phyloP scores from a whole-genome alignment of 2,113 vertebrate species.

The Eudorcas thomsonii region DNA sequence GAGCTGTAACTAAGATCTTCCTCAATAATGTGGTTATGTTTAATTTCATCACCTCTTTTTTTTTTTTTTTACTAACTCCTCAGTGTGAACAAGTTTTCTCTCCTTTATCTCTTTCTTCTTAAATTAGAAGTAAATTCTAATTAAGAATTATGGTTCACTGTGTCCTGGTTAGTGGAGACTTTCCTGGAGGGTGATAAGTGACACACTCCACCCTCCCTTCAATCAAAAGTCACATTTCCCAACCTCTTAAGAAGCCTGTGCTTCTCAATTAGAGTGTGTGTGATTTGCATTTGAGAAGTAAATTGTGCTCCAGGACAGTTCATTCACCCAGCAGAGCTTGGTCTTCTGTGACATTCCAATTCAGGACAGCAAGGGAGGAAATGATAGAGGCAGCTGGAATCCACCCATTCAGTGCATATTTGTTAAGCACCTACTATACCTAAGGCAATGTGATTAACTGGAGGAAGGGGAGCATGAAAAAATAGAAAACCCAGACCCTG shows the following conservation, averaged over 20 bases:
- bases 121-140: neutral
- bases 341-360: neutral
- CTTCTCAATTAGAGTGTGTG: neutral
- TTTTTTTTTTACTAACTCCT: neutral
- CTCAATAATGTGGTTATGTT: neutral
- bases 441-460: neutral
- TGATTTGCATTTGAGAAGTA: neutral
- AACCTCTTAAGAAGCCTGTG: neutral
- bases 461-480: neutral
- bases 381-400: neutral
- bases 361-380: neutral
- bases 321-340: neutral
- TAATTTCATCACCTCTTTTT: neutral
- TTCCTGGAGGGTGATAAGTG: neutral
- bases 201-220: neutral
- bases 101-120: neutral
- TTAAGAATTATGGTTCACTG: neutral
- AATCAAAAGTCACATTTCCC: neutral
- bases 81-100: neutral
- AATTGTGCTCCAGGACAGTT: neutral
- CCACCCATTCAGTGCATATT: neutral
- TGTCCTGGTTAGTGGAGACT: neutral
- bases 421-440: neutral
- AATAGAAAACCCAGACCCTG: neutral
- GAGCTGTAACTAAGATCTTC: neutral